These are phyloP conservation scores for Malachius bipustulatus DNA, from an alignment of 2,888 invertebrate species.

Conservation along the genomic window DNA sequence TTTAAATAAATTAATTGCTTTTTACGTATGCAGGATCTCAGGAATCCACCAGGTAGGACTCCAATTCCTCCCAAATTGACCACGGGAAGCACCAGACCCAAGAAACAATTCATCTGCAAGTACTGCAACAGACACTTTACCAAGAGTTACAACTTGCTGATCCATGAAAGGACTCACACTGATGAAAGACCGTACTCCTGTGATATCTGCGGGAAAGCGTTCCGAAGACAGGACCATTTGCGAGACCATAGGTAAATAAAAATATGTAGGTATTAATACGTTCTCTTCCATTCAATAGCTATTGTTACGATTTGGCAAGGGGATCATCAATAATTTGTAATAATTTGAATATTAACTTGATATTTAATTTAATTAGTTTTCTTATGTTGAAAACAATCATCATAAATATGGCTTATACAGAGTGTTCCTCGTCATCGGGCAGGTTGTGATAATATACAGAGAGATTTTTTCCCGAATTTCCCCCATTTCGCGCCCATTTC, in stretches of 20 bases:
- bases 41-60: constrained; percentile 33
- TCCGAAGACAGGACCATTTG: constrained; percentile 87
- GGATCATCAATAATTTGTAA: too few relatives aligned
- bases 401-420: too few relatives aligned
- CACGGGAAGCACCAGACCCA: constrained; percentile 47
- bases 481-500: too few relatives aligned
- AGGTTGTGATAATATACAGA: too few relatives aligned
- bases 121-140: constrained; percentile 96
- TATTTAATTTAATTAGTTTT: too few relatives aligned
- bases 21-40: constrained; percentile 25
- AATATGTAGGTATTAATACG: neutral
- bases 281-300: too few relatives aligned
- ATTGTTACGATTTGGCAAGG: too few relatives aligned
- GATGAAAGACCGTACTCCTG: constrained; percentile 94
- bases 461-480: too few relatives aligned
- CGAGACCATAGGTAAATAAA: constrained; percentile 66
- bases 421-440: too few relatives aligned
- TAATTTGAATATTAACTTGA: too few relatives aligned
- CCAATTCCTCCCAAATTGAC: constrained; percentile 40
- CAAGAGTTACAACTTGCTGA: constrained; percentile 93
- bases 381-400: too few relatives aligned
- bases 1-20: too few relatives aligned
- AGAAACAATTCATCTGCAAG: constrained; percentile 91
- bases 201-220: constrained; percentile 92
- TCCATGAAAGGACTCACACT: constrained; percentile 94